Evolutionary conservation across 2,797 vertebrate species (phyloP), one percentile per base, ranked within the genome.

Genomic region (Phaenicophaeus curvirostris): DNA sequence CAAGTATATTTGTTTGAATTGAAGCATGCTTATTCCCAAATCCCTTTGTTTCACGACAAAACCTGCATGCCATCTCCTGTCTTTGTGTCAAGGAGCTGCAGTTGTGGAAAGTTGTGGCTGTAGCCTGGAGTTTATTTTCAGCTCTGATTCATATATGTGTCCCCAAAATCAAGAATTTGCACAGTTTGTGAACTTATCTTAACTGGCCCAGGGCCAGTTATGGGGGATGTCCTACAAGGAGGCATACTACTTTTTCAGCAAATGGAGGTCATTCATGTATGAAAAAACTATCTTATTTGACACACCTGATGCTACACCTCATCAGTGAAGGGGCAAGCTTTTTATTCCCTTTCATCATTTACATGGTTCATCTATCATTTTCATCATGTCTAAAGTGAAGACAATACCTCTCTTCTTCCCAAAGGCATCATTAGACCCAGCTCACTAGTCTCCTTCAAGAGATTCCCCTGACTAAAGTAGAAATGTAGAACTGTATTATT

Each of bases 21-120:
- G 25, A 89, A 65, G 46, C 23, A 46, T 2, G 5, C 8, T 44
- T 10, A 66, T 67, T 81, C 37, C 50, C 46, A 85, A 72, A 85
- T 83, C 63, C 16, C 28, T 85, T 85, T 74, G 50, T 76, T 93
- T 85, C 67, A 31, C 55, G 39, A 46, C 62, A 81, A 91, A 92
- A 77, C 33, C 61, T 81, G 15, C 15, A 24, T 0, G 1, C 10
- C 11, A 28, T 73, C 59, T 77, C 18, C 50, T 27, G 12, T 41
- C 0, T 0, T 37, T 14, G 2, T 41, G 63, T 37, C 53, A 74
- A 55, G 48, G 46, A 79, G 9, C 19, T 83, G 54, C 6, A 41
- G 5, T 31, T 79, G 24, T 51, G n/a, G 15, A 69, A 25, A 93
- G 20, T 59, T 69, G 39, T 66, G 42, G 7, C 30, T 80, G 15